Evolutionary conservation across 2,113 vertebrate genomes (phyloP).

Genomic region (Orcinus orca): DNA sequence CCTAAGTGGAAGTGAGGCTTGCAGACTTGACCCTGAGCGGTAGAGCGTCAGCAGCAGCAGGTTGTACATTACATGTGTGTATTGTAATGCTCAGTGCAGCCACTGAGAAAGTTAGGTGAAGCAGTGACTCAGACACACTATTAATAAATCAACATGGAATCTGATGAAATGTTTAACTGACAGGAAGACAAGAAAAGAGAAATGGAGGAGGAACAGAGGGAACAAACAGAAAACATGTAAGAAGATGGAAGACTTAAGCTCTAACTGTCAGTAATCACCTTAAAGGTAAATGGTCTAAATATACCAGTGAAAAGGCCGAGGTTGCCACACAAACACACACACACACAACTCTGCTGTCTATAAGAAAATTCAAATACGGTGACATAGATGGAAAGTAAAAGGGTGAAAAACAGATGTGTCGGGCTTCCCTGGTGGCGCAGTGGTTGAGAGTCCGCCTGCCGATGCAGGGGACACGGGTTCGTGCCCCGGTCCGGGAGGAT

Average conservation of each 20-base stretch:
- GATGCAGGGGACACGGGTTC: too few relatives aligned
- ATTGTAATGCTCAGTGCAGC: not conserved
- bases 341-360: not conserved
- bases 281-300: not conserved
- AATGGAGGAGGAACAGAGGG: not conserved
- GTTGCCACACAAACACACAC: not conserved
- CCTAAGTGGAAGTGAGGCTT: not conserved
- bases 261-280: not conserved
- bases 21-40: not conserved
- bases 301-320: not conserved
- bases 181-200: not conserved
- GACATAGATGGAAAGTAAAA: not conserved
- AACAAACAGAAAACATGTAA: not conserved
- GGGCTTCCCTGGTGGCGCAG: too few relatives aligned
- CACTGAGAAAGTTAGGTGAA: not conserved
- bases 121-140: not conserved
- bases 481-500: fast-evolving
- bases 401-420: too few relatives aligned
- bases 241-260: not conserved
- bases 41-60: too few relatives aligned
- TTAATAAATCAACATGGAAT: not conserved
- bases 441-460: too few relatives aligned
- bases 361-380: not conserved
- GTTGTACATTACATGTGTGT: not conserved
- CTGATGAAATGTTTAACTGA: not conserved